Conservation (phyloP, 1,140 invertebrate species). For the Calliphora vicina region DNA sequence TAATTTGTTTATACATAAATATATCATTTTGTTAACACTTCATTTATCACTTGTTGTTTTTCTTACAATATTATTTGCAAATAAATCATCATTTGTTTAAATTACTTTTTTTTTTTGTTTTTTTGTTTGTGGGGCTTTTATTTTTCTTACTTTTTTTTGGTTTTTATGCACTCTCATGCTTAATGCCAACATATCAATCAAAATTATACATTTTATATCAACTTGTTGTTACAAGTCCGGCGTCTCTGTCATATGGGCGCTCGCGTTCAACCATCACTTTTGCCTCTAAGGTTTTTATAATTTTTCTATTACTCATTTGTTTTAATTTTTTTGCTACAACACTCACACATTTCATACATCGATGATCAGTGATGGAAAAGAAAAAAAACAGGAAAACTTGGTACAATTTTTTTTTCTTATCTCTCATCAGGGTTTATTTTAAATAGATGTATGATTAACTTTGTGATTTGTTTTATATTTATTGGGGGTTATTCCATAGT, state of each 20-base stretch:
- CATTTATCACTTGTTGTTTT: neutral
- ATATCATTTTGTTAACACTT: conserved; percentile 1
- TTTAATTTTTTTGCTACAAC: neutral
- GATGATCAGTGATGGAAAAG: neutral
- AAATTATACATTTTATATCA: neutral
- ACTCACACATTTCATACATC: neutral
- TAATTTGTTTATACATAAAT: conserved; percentile 2
- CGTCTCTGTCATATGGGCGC: neutral
- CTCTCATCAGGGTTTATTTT: neutral
- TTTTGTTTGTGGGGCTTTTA: neutral
- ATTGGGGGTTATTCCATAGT: no score
- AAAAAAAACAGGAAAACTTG: neutral
- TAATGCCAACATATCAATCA: conserved; percentile 1
- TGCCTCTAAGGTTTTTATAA: neutral
- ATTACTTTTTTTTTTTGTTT: neutral
- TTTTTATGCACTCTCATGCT: neutral
- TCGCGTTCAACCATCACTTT: neutral
- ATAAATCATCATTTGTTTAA: conserved; percentile 2
- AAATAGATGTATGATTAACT: neutral
- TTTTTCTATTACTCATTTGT: neutral
- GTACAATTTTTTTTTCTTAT: neutral
- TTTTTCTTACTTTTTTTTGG: neutral
- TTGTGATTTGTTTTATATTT: neutral
- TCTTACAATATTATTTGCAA: neutral
- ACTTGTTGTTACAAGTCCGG: neutral